Evolutionary conservation across 2,797 vertebrate species (phyloP).

Genomic region (Limosa lapponica): DNA sequence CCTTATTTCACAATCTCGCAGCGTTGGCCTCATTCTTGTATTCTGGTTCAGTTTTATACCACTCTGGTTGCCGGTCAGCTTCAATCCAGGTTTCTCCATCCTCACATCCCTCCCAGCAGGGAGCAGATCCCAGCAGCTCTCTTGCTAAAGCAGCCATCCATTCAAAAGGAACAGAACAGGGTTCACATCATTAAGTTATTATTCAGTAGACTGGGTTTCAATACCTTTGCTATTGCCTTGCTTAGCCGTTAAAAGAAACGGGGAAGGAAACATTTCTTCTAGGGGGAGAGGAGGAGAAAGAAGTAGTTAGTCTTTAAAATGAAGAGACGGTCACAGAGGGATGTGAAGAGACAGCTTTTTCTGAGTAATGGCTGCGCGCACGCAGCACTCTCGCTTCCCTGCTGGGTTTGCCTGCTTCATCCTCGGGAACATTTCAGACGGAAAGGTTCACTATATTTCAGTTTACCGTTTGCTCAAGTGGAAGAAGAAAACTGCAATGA

Average conservation of each 20-base stretch:
- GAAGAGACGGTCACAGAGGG: not conserved
- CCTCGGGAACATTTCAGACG: not conserved
- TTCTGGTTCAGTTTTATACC: constrained; percentile 3
- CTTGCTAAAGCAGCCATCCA: constrained; percentile 43
- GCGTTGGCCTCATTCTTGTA: not conserved
- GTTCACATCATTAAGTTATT: constrained; percentile 51
- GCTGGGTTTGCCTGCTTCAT: not conserved
- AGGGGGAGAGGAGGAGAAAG: not conserved
- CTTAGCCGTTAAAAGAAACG: constrained; percentile 21
- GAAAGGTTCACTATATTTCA: not conserved
- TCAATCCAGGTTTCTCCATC: constrained; percentile 3
- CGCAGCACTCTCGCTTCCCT: not conserved
- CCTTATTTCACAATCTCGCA: not conserved
- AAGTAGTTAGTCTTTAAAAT: constrained; percentile 26
- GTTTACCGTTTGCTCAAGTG: not conserved
- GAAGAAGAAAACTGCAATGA: not conserved
- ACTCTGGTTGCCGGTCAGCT: not conserved
- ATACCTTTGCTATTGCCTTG: constrained; percentile 12
- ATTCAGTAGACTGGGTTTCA: constrained; percentile 45
- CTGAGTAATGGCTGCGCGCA: constrained; percentile 9
- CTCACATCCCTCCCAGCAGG: constrained; percentile 12
- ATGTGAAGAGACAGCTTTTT: not conserved
- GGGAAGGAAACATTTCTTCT: constrained; percentile 32
- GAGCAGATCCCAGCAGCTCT: constrained; percentile 42
- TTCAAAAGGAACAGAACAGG: constrained; percentile 53